Evolutionary conservation across 2,888 invertebrate genomes (phyloP).

Genomic region (Drosophila mayaguana): DNA sequence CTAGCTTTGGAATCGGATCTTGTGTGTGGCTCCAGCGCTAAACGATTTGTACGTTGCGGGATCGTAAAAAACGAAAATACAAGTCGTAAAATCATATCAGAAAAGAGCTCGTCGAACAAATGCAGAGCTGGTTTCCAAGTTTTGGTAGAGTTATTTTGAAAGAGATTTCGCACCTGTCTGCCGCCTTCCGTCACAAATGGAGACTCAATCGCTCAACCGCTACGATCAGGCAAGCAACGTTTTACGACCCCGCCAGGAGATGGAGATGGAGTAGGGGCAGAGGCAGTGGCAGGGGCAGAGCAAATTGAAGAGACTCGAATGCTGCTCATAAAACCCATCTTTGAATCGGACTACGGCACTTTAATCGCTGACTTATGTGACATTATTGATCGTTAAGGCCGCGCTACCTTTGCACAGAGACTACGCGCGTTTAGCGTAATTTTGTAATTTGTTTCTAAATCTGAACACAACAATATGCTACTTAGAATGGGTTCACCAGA

Average conservation of each 20-base stretch:
- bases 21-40: slow-evolving; percentile 48
- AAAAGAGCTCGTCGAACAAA: slow-evolving; percentile 41
- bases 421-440: slow-evolving; percentile 69
- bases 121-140: slow-evolving; percentile 52
- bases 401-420: slow-evolving; percentile 58
- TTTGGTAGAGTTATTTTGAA: slow-evolving; percentile 15
- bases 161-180: slow-evolving; percentile 69
- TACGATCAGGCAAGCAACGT: slow-evolving; percentile 32
- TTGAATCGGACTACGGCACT: slow-evolving; percentile 52
- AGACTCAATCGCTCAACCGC: slow-evolving; percentile 21
- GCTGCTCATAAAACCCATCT: slow-evolving; percentile 52
- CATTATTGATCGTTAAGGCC: slow-evolving; percentile 76
- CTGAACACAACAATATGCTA: slow-evolving; percentile 57
- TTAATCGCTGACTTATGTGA: slow-evolving; percentile 78
- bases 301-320: slow-evolving; percentile 13
- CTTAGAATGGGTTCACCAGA: slow-evolving; percentile 61
- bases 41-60: slow-evolving; percentile 73
- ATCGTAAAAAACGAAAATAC: slow-evolving; percentile 70
- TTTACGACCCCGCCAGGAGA: slow-evolving; percentile 41
- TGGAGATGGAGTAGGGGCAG: background rate
- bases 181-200: background rate
- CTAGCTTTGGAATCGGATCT: slow-evolving; percentile 25
- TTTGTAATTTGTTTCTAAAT: slow-evolving; percentile 73
- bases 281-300: background rate
- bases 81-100: slow-evolving; percentile 71